Base-by-base conservation (phyloP, 2,113 vertebrate species). In the Malurus elegans region DNA sequence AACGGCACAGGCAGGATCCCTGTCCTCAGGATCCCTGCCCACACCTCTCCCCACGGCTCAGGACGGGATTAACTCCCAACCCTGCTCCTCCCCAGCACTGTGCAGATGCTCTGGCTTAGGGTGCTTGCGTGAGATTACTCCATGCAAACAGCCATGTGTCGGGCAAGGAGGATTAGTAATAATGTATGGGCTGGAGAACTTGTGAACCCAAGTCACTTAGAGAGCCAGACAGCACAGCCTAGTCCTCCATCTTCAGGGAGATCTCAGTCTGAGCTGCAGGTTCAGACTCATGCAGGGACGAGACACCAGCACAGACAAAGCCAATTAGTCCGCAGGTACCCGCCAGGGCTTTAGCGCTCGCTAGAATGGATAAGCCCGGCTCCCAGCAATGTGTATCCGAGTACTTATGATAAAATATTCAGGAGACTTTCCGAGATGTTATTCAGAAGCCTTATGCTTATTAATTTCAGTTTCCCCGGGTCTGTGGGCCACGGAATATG, bases 141-240 rank as follows among this genome's bases (percentile, higher is more conserved):
- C 72, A 50, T 53, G 57, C 50, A 85, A 85, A 67, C 82, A 74
- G 47, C 44, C 42, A 3, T 4, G 79, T 76, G 86, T 73, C 79
- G 60, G 60, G 65, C 19, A 2, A 65, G 81, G 50, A 65, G 79
- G 62, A 29, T 73, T 16, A 89, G 90, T 70, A 96, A 96, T 96
- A 92, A 95, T 97, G 90, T 23, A 97, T 96, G 91, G 93, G 5
- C 84, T 91, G 84, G 58, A 95, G 94, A 95, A 93, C 94, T 97
- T 58, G 26, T 95, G 94, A 97, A 95, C 94, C 74, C 90, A 26
- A 87, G 70, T 24, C 48, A 69, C 87, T 95, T 45, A n/a, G 2
- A 3, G 45, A 0, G 44, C 87, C 93, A 96, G 91, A 96, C 78
- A 79, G 2, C 66, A 26, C 70, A 72, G 42, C 66, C 95, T 44